These are phyloP conservation scores for Oreochromis niloticus DNA, from an alignment of 2,113 vertebrate genomes.

Conservation along the genomic window DNA sequence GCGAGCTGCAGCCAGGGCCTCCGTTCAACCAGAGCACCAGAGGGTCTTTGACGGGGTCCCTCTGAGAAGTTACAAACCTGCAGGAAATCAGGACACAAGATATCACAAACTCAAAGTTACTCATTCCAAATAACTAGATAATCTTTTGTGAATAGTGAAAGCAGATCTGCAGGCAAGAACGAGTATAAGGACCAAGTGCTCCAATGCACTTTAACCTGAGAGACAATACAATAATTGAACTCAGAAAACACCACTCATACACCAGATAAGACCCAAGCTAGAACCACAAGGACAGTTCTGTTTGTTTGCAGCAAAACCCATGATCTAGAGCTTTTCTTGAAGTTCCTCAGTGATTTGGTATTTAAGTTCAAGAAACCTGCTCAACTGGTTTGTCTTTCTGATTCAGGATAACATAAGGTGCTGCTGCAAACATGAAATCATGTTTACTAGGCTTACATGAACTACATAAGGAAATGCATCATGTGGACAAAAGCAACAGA, in stretches of 20 bases:
- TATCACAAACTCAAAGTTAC: neutral
- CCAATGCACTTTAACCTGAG: neutral
- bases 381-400: neutral
- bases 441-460: neutral
- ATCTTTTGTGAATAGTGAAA: neutral
- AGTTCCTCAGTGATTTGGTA: neutral
- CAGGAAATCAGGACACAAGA: neutral
- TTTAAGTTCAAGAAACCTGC: neutral
- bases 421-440: neutral
- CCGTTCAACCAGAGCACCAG: slow-evolving; percentile 78
- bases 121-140: neutral
- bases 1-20: slow-evolving; percentile 76
- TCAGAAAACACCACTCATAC: neutral
- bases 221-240: neutral
- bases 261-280: neutral
- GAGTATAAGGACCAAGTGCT: neutral
- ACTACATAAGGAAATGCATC: neutral
- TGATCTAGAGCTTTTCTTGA: neutral
- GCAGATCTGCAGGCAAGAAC: neutral
- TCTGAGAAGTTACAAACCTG: slow-evolving; percentile 78
- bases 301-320: neutral
- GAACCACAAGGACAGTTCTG: neutral
- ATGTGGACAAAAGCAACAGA: neutral
- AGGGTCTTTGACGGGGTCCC: slow-evolving; percentile 67
- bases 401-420: neutral